Evolutionary conservation across 2,113 vertebrate genomes (phyloP).

Genomic region (Tachysurus fulvidraco): DNA sequence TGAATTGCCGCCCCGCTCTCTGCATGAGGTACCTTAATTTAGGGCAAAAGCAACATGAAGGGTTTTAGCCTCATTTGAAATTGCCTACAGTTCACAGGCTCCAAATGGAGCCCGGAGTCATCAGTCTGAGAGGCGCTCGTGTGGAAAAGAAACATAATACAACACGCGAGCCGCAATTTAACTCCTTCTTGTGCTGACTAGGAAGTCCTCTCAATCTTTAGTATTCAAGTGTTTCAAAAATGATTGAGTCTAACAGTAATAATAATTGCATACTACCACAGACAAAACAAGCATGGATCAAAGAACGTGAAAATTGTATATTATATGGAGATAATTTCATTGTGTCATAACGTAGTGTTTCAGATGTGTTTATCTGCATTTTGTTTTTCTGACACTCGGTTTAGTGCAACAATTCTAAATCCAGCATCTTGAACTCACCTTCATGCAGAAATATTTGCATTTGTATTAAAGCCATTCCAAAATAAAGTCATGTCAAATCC

Average conservation of each 20-base stretch:
- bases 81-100: slow-evolving; percentile 41
- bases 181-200: not conserved
- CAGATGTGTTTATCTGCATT: not conserved
- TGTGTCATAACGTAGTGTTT: not conserved
- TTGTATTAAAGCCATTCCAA: not conserved
- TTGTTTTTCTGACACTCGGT: not conserved
- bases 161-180: not conserved
- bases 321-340: not conserved
- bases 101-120: slow-evolving; percentile 26
- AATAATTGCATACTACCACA: not conserved
- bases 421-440: not conserved
- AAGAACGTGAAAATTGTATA: not conserved
- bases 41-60: slow-evolving; percentile 33
- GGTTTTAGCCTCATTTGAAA: slow-evolving; percentile 46
- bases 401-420: not conserved
- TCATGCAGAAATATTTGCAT: not conserved
- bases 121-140: slow-evolving; percentile 17
- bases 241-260: not conserved
- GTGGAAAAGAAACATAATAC: slow-evolving; percentile 42
- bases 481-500: not conserved
- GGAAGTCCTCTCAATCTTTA: not conserved
- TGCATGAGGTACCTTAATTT: slow-evolving; percentile 29
- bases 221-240: not conserved
- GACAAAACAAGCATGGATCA: not conserved
- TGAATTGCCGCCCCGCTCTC: slow-evolving; percentile 26